These are phyloP conservation scores for Papilio glaucus DNA, from an alignment of 1,140 invertebrate species.

Conservation along the genomic window DNA sequence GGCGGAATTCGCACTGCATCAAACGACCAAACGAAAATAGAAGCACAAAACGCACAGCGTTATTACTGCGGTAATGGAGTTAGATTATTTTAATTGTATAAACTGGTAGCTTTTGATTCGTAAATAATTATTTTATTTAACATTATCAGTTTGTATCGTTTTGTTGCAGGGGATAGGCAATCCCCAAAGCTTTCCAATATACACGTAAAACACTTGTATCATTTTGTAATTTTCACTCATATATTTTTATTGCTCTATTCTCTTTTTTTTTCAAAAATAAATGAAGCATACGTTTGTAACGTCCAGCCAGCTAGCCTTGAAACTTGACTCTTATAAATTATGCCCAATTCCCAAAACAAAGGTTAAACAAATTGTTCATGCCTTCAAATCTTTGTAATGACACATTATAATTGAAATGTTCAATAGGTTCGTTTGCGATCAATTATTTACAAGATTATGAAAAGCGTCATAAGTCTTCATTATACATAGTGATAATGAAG, in stretches of 20 bases:
- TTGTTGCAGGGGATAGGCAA: too few relatives aligned
- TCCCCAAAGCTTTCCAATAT: too few relatives aligned
- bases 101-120: neutral
- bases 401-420: neutral
- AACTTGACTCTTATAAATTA: too few relatives aligned
- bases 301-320: too few relatives aligned
- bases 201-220: too few relatives aligned
- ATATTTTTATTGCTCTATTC: too few relatives aligned
- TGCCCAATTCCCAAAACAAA: neutral
- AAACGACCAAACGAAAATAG: constrained; percentile 14
- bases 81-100: constrained; percentile 4
- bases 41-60: neutral
- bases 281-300: too few relatives aligned
- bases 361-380: neutral
- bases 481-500: neutral
- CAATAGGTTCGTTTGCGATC: neutral
- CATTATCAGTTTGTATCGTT: neutral
- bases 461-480: neutral
- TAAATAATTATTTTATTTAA: neutral
- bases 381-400: constrained; percentile 1
- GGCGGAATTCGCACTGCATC: neutral
- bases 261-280: too few relatives aligned
- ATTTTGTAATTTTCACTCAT: neutral
- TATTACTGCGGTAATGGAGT: neutral
- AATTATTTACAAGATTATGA: constrained; percentile 1